Evolutionary conservation across 2,888 invertebrate genomes (phyloP).

Genomic region (Synergus gifuensis): DNA sequence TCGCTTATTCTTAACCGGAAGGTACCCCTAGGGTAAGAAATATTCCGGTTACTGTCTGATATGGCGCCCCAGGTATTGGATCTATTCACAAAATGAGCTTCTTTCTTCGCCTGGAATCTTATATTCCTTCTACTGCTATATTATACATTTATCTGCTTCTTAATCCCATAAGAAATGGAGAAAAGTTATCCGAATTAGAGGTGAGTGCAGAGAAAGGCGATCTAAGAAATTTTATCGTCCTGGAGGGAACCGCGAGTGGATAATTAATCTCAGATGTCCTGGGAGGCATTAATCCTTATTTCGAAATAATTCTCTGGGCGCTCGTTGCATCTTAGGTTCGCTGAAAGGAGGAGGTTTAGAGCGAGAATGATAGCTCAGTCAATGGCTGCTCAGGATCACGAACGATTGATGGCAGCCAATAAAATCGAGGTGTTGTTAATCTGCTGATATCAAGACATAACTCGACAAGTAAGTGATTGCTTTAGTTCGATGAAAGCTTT

Average conservation of each 20-base stretch:
- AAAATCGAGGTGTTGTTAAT: constrained; percentile 35
- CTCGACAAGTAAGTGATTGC: constrained; percentile 26
- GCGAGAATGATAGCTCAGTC: constrained; percentile 25
- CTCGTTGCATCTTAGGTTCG: constrained; percentile 15
- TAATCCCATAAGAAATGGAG: constrained; percentile 5
- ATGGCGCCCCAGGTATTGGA: constrained; percentile 10
- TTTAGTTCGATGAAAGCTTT: not conserved
- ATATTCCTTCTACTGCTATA: not conserved
- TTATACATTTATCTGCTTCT: not conserved
- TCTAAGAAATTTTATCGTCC: constrained; percentile 17
- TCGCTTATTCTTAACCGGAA: not conserved
- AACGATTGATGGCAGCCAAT: constrained; percentile 36
- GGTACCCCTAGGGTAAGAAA: not conserved
- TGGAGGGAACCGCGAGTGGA: not conserved
- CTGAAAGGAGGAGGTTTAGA: not conserved
- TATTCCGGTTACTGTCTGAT: constrained; percentile 8
- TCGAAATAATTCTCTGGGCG: constrained; percentile 24
- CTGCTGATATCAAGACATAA: constrained; percentile 9
- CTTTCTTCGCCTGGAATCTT: not conserved
- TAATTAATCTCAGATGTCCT: constrained; percentile 31
- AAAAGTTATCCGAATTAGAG: constrained; percentile 8
- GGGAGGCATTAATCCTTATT: constrained; percentile 33
- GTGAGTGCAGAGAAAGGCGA: not conserved
- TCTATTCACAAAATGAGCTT: constrained; percentile 8
- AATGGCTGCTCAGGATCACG: constrained; percentile 29